Percentiles rank a stretch among this genome's conserved stretches.
phyloP scores from a whole-genome alignment of 35 echinoderm and acorn worm species.

The Ophiothrix spiculata region DNA sequence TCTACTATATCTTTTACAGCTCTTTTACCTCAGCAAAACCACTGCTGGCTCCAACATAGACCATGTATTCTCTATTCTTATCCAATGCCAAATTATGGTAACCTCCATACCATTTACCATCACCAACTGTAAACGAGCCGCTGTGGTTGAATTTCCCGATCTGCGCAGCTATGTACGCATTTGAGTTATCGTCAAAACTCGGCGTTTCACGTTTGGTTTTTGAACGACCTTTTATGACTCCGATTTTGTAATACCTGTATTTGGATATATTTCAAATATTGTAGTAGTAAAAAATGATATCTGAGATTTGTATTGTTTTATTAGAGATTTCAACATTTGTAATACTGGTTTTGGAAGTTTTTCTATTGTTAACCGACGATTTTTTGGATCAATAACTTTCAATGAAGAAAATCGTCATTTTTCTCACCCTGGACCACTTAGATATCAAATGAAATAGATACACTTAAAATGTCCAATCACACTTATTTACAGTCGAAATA shows the following conservation, averaged over 20 bases:
- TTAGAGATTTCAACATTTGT: too few species aligned
- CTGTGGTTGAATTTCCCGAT: neutral
- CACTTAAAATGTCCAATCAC: too few species aligned
- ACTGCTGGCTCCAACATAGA: neutral
- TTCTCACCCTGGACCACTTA: neutral
- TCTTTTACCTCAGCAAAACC: neutral
- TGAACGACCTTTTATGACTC: neutral
- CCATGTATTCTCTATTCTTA: neutral
- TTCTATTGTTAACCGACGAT: neutral
- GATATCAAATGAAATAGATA: too few species aligned
- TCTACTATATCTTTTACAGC: too few species aligned
- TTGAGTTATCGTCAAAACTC: neutral
- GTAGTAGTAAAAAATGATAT: too few species aligned
- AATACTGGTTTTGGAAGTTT: neutral
- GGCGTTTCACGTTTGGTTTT: neutral
- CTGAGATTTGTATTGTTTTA: too few species aligned
- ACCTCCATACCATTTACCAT: neutral
- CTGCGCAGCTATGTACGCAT: neutral
- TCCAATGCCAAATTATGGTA: neutral
- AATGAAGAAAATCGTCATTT: neutral
- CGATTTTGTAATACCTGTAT: neutral
- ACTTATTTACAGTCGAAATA: too few species aligned
- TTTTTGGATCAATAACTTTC: neutral
- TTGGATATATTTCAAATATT: neutral
- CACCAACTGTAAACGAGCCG: neutral